phyloP scores from a whole-genome alignment of 1,140 invertebrate genomes.

The Potamilus streckersoni region DNA sequence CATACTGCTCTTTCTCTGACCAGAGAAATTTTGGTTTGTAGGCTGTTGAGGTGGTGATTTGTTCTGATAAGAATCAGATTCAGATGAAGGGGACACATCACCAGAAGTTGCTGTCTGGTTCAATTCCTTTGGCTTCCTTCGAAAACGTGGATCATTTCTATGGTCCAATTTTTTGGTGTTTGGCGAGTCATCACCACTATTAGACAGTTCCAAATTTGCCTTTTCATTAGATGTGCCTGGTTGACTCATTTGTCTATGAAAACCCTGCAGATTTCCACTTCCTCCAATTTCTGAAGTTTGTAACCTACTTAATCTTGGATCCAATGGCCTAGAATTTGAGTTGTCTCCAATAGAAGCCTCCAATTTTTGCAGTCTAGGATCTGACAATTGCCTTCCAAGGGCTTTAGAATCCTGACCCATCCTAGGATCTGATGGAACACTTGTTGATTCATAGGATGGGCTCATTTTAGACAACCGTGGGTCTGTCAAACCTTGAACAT shows the following conservation, averaged over 20 bases:
- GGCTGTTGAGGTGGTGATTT: no score
- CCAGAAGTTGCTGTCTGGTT: not conserved
- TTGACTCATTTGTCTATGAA: slow-evolving; percentile 13
- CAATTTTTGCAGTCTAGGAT: no score
- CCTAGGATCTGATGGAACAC: slow-evolving; percentile 14
- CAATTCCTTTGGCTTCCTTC: slow-evolving; percentile 41
- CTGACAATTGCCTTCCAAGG: no score
- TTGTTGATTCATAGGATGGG: slow-evolving; percentile 15
- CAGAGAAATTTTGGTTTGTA: not conserved
- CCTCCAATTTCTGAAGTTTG: no score
- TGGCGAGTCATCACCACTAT: slow-evolving; percentile 1
- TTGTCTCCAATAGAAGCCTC: no score
- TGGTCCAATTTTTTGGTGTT: slow-evolving; percentile 56
- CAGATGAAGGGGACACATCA: no score
- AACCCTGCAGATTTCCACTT: no score
- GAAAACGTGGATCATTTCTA: slow-evolving; percentile 62
- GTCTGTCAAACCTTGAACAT: slow-evolving; percentile 9
- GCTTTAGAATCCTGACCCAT: slow-evolving; percentile 8
- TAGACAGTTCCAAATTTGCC: not conserved
- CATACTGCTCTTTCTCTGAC: slow-evolving; percentile 53
- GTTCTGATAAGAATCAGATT: no score
- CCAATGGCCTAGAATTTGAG: no score
- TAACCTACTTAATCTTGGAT: no score
- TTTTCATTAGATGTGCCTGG: slow-evolving; percentile 14
- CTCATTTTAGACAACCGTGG: slow-evolving; percentile 17